Evolutionary conservation across 2,113 vertebrate species (phyloP), one percentile per base, ranked within the genome.

Genomic region (Nycticebus coucang): DNA sequence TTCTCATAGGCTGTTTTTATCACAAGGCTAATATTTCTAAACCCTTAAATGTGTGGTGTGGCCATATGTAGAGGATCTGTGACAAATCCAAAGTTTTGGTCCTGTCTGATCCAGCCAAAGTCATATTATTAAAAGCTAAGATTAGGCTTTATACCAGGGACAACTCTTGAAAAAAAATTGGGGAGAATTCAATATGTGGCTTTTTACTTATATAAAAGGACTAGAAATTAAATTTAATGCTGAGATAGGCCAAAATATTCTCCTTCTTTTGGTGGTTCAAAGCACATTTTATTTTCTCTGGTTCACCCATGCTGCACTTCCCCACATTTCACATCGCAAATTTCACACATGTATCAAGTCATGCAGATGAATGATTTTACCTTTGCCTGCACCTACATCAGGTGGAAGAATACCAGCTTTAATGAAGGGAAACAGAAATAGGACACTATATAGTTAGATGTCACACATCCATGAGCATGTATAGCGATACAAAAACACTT

Each of bases 371-470:
- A 98, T 98, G 90, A 97, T 97, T 98, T 99, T 99, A 99, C 99
- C 99, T 99, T 99, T 99, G 98, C 98, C 98, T 98, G 98, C 97
- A 98, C 98, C 98, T 99, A 99, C 98, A 98, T 99, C 98, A 98
- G 99, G 99, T 98, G n/a, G 98, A 89, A 98, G 98, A 99, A 99
- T 98, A 98, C 98, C 98, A 98, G 98, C 99, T 99, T 99, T 97
- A 98, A 98, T 93, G 98, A 97, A 96, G 98, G 95, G 98, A 98
- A 97, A 98, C 97, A 99, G 98, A 99, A 98, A 99, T 24, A 99
- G 97, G 98, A 98, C 96, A 98, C 98, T 98, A 95, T 97, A 98
- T 98, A 97, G 98, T 98, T 98, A 99, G 98, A 98, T 98, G 98
- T 95, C 97, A 98, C 96, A 98, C 96, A 97, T 53, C 89, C 96